These are phyloP conservation scores for Drosophila tristis DNA, from an alignment of 1,140 invertebrate species.

Conservation along the genomic window DNA sequence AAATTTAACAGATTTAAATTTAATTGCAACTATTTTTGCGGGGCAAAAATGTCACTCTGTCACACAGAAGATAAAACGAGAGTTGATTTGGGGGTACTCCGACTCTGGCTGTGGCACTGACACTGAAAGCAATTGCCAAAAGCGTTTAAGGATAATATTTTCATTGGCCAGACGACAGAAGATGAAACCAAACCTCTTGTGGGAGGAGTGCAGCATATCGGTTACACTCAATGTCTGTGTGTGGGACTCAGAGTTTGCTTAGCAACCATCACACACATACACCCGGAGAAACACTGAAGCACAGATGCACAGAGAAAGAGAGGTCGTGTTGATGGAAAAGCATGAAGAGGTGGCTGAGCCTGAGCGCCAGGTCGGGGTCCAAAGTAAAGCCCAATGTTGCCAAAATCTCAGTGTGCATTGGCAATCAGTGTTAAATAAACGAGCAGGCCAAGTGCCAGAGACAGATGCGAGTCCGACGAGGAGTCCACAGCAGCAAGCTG, in stretches of 20 bases:
- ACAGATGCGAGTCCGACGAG: background rate
- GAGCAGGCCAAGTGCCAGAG: slow-evolving; percentile 48
- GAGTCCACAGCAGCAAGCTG: slow-evolving; percentile 8
- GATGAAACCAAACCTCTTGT: background rate
- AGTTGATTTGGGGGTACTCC: slow-evolving; percentile 10
- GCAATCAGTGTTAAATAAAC: slow-evolving; percentile 82
- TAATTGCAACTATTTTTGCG: slow-evolving; percentile 42
- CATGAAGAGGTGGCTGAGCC: background rate
- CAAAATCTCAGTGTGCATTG: slow-evolving; percentile 74
- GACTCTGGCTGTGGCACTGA: background rate
- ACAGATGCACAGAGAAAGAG: background rate
- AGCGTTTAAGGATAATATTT: slow-evolving; percentile 61
- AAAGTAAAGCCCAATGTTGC: slow-evolving; percentile 32
- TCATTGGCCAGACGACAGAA: background rate
- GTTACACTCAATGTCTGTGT: slow-evolving; percentile 39
- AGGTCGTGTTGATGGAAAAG: slow-evolving; percentile 17
- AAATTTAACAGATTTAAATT: slow-evolving; percentile 30
- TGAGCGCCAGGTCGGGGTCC: slow-evolving; percentile 1
- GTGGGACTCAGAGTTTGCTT: slow-evolving; percentile 62
- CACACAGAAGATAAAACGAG: slow-evolving; percentile 24
- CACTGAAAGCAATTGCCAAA: slow-evolving; percentile 33
- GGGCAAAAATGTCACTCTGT: slow-evolving; percentile 25
- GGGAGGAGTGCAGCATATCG: slow-evolving; percentile 29
- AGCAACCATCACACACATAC: slow-evolving; percentile 37
- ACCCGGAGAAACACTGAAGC: too few relatives aligned